phyloP scores from a whole-genome alignment of 2,888 invertebrate genomes.

The Campoplex capitator region DNA sequence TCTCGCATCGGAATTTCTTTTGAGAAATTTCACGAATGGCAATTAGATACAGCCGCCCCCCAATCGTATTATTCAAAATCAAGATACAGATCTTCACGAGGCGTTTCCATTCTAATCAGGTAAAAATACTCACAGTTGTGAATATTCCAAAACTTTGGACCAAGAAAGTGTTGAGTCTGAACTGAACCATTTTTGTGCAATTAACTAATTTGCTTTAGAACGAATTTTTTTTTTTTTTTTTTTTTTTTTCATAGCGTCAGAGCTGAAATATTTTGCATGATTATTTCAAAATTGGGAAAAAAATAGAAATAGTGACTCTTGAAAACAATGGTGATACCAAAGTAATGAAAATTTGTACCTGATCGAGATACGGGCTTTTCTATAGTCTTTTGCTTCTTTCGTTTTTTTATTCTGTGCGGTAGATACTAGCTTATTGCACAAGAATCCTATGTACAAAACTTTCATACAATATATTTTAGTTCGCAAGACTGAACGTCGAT shows the following conservation, averaged over 20 bases:
- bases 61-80: conserved; percentile 31
- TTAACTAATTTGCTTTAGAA: not conserved
- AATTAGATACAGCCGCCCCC: conserved; percentile 18
- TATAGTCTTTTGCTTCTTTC: conserved; percentile 2
- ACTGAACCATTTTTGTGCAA: not conserved
- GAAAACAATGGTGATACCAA: not conserved
- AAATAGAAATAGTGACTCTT: not conserved
- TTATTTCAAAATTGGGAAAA: not conserved
- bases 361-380: conserved; percentile 4
- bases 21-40: conserved; percentile 33
- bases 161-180: not conserved
- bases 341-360: not conserved
- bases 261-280: not conserved
- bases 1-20: not conserved
- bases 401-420: conserved; percentile 51
- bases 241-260: not conserved
- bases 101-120: not conserved
- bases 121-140: not conserved
- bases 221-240: not conserved
- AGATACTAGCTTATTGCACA: conserved; percentile 72
- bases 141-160: not conserved
- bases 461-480: conserved; percentile 76
- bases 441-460: conserved; percentile 79
- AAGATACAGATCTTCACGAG: conserved; percentile 19
- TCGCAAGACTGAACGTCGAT: conserved; percentile 50